Evolutionary conservation across 1,140 invertebrate species (phyloP).

Genomic region (Sminthurinus signatus): DNA sequence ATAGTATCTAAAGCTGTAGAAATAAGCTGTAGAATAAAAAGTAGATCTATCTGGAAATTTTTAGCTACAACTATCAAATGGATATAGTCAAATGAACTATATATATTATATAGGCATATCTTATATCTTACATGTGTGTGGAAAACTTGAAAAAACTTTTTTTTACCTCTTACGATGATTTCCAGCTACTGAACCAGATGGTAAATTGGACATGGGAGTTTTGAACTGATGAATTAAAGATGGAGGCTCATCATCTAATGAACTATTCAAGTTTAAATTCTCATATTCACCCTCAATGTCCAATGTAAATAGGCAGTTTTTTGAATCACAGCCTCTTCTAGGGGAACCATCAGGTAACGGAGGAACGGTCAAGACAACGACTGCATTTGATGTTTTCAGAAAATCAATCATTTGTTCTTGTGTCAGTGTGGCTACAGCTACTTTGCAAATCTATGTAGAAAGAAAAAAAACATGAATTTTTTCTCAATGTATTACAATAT

Average conservation of each 20-base stretch:
- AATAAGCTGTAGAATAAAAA: too few species aligned
- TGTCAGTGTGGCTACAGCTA: constrained; percentile 77
- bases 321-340: constrained; percentile 60
- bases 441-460: constrained; percentile 65
- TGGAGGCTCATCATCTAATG: constrained; percentile 34
- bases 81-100: too few species aligned
- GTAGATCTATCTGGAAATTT: too few species aligned
- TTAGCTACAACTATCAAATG: too few species aligned
- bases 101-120: too few species aligned
- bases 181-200: constrained; percentile 47
- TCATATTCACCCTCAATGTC: constrained; percentile 65
- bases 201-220: constrained; percentile 19
- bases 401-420: constrained; percentile 93
- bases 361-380: constrained; percentile 76
- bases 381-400: constrained; percentile 78
- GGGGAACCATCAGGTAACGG: constrained; percentile 62
- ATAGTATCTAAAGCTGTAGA: too few species aligned
- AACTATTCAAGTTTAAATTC: constrained; percentile 49
- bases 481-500: not conserved
- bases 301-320: constrained; percentile 61
- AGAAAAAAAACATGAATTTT: constrained; percentile 24
- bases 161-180: constrained; percentile 53
- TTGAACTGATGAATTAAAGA: constrained; percentile 35
- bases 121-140: constrained; percentile 9
- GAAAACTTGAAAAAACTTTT: too few species aligned